Evolutionary conservation across 2,888 invertebrate species (phyloP).

Genomic region (Drosophila tripunctata): DNA sequence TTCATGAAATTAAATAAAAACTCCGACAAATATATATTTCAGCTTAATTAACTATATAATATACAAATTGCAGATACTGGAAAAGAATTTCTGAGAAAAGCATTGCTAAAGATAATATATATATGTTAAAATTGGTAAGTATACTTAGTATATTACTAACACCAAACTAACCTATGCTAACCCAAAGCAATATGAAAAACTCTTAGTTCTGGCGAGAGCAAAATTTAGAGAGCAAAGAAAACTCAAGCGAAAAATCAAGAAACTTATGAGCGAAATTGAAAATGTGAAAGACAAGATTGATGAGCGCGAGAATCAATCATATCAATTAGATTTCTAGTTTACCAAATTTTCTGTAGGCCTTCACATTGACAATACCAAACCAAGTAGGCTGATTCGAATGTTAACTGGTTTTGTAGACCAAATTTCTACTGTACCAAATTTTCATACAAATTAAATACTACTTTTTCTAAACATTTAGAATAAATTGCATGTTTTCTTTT

Average conservation of each 20-base stretch:
- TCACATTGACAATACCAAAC: too few species aligned
- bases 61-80: too few species aligned
- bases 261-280: background rate
- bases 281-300: conserved; percentile 5
- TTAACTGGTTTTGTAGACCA: background rate
- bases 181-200: conserved; percentile 10
- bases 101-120: conserved; percentile 45
- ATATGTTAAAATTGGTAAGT: conserved; percentile 19
- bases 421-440: conserved; percentile 5
- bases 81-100: conserved; percentile 40
- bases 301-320: background rate
- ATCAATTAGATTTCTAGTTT: conserved; percentile 5
- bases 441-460: conserved; percentile 6
- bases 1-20: too few species aligned
- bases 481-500: background rate
- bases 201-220: background rate
- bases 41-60: too few species aligned
- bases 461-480: too few species aligned
- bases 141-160: background rate
- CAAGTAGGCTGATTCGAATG: too few species aligned
- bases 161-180: background rate
- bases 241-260: conserved; percentile 8
- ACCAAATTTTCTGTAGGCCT: too few species aligned
- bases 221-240: background rate
- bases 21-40: too few species aligned